Percentiles rank a stretch among this genome's conserved stretches.
phyloP scores from a whole-genome alignment of 2,888 invertebrate genomes.

The Conus canariensis region DNA sequence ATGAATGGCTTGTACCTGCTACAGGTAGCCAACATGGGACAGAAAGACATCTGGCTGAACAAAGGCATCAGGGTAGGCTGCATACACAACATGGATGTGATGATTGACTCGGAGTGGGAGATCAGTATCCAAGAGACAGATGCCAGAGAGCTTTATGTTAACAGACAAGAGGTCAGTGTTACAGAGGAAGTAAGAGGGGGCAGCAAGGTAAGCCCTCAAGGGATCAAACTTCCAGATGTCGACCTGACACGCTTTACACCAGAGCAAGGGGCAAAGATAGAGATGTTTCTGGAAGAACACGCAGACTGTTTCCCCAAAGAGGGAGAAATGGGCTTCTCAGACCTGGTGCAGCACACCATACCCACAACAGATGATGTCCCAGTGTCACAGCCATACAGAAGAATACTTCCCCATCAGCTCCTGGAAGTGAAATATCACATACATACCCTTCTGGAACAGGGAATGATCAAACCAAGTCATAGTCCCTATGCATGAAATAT shows the following conservation, averaged over 20 bases:
- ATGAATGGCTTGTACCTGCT: neutral
- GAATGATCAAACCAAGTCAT: neutral
- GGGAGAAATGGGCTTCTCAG: slow-evolving; percentile 21
- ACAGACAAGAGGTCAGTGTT: too few relatives aligned
- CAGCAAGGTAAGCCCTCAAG: neutral
- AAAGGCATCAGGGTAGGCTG: neutral
- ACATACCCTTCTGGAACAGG: too few relatives aligned
- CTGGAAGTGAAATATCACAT: slow-evolving; percentile 29
- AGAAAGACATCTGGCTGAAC: neutral
- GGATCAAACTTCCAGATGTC: neutral
- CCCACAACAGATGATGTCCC: neutral
- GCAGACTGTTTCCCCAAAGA: neutral
- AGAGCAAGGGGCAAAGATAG: neutral
- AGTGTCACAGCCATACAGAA: slow-evolving; percentile 11
- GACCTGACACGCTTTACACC: neutral
- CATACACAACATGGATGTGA: neutral
- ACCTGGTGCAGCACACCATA: neutral
- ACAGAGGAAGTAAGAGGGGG: too few relatives aligned
- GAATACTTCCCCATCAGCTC: slow-evolving; percentile 14
- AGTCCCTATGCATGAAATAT: slow-evolving; percentile 25
- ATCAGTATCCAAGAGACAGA: neutral
- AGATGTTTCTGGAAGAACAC: neutral
- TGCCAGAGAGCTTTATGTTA: neutral
- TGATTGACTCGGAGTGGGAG: neutral
- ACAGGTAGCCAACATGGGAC: neutral